A percentile compares a stretch with the other conserved stretches of the same genome.
These are phyloP conservation scores for Diarsia mendica DNA, from an alignment of 2,888 invertebrate species.

Conservation along the genomic window DNA sequence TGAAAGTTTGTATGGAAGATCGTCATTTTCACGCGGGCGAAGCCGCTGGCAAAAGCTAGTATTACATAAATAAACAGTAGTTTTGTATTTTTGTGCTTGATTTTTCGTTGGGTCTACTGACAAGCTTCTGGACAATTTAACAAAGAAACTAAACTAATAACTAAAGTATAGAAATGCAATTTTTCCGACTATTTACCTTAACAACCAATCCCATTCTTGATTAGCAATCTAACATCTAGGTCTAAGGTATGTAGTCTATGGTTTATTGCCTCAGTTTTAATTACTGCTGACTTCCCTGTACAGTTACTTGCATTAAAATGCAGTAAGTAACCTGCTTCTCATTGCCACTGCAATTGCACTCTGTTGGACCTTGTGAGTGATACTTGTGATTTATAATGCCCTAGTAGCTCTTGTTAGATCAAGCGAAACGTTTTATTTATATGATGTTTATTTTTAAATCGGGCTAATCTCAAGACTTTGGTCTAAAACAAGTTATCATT, in stretches of 20 bases:
- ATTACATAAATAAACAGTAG: too few species aligned
- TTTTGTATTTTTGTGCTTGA: too few species aligned
- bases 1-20: too few species aligned
- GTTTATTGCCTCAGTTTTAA: slow-evolving; percentile 43
- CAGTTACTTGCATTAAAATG: slow-evolving; percentile 46
- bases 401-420: not conserved
- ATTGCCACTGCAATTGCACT: slow-evolving; percentile 32
- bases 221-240: slow-evolving; percentile 9
- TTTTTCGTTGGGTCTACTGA: too few species aligned
- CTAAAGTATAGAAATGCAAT: too few species aligned
- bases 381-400: slow-evolving; percentile 12
- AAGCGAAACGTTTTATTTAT: slow-evolving; percentile 3
- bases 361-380: slow-evolving; percentile 12
- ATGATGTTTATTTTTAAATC: not conserved
- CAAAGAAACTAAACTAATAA: too few species aligned
- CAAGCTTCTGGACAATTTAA: too few species aligned
- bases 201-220: slow-evolving; percentile 1
- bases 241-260: slow-evolving; percentile 22
- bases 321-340: slow-evolving; percentile 32
- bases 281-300: slow-evolving; percentile 46
- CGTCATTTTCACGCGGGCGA: too few species aligned
- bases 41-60: too few species aligned
- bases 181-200: too few species aligned
- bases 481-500: not conserved
- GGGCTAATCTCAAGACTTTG: not conserved